Conservation (phyloP, 2,797 vertebrate genomes). For the Coccyzus lansbergi region DNA sequence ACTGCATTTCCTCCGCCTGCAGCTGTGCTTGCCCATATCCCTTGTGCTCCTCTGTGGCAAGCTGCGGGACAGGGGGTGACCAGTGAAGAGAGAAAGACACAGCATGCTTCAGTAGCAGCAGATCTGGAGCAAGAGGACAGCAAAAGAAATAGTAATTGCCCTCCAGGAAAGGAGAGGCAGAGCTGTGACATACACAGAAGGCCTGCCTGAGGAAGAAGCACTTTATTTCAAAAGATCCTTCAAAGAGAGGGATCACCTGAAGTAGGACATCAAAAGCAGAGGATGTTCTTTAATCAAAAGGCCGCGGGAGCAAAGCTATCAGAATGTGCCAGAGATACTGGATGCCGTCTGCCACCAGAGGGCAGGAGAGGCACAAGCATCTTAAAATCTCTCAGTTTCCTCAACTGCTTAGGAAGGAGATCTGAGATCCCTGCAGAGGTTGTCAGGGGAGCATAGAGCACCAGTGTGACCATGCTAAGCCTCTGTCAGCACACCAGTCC, state of each 20-base stretch:
- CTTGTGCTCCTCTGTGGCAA: neutral
- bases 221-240: neutral
- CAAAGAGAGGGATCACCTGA: neutral
- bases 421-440: neutral
- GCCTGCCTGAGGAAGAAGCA: neutral
- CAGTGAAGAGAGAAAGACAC: neutral
- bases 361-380: conserved; percentile 15
- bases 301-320: neutral
- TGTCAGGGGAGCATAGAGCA: neutral
- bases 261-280: neutral
- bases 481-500: rapidly evolving
- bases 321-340: neutral
- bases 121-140: neutral
- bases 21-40: neutral
- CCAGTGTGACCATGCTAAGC: neutral
- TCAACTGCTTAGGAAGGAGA: neutral
- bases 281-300: neutral
- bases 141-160: neutral
- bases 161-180: neutral
- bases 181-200: neutral
- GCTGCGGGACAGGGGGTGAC: neutral
- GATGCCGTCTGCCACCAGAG: neutral
- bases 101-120: neutral
- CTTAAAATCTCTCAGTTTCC: neutral
- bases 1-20: neutral